Base-by-base conservation (phyloP, 2,113 vertebrate genomes). In the Gobio gobio region DNA sequence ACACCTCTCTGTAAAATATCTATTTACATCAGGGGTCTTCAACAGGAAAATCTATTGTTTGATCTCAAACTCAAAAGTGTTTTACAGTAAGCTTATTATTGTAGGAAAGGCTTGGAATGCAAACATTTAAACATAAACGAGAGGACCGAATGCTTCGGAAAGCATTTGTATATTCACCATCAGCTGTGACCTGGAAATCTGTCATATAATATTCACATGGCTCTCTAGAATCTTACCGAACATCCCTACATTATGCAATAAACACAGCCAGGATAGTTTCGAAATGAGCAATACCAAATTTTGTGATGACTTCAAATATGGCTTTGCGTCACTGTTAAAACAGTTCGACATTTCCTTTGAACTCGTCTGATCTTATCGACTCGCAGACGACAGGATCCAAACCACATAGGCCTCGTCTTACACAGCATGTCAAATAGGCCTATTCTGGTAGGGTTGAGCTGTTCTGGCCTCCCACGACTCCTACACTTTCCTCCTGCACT, bases 271-370 rank as follows among this genome's bases (percentile, higher is more conserved):
- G 78, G n/a, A 64, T 40, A 47, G 58, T 80, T 80, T 63, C 40
- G 4, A 80, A 47, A 80, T 80, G 40, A 64, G 43, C 58, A 10
- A 5, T 10, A 29, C 4, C 58, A 26, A 1, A 64, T 43, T 40
- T 64, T 29, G 24, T 80, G 40, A 45, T 63, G 12, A 80, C 43
- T 80, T 63, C 40, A 29, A 29, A n/a, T 14, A 20, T 63, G 40
- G 40, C 58, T 80, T 63, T 80, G 36, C 40, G 58, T 80, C 78
- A 78, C 56, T 24, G 6, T 45, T 78, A 47, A 29, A 63, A 12
- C 14, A 47, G 47, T 45, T 12, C 14, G 16, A 47, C 20, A n/a
- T 64, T 80, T 80, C 78, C 78, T 80, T 63, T 80, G 78, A 64
- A 36, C 36, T 61, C 40, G 4, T 61, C 22, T 45, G 77, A 61